Conservation (phyloP, 2,113 vertebrate genomes). For the Megalops atlanticus region DNA sequence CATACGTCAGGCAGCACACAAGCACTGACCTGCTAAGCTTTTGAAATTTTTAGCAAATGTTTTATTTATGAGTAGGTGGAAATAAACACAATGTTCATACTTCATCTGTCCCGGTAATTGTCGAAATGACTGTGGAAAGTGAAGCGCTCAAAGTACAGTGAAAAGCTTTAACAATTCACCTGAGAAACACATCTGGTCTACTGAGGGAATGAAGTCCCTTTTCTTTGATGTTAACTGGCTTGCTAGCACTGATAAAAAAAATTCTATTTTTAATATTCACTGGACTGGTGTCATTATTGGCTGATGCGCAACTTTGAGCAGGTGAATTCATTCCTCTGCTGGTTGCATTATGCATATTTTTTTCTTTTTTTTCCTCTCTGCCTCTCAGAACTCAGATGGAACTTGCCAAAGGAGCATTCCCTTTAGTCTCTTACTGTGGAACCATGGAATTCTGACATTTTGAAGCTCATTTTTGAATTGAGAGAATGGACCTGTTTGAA, state of each 20-base stretch:
- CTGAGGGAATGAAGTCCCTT: neutral
- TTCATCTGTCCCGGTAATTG: conserved; percentile 8
- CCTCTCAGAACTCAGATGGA: neutral
- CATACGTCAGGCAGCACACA: conserved; percentile 19
- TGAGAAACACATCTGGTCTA: neutral
- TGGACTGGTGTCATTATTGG: neutral
- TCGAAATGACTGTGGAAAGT: neutral
- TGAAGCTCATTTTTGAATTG: too few species aligned
- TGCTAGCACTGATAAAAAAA: neutral
- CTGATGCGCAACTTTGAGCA: neutral
- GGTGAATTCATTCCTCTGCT: neutral
- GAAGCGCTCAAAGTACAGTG: neutral
- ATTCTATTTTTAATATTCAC: neutral
- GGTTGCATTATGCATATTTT: neutral
- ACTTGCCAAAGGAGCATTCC: neutral
- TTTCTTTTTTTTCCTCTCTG: neutral
- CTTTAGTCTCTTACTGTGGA: neutral
- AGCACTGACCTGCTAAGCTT: neutral
- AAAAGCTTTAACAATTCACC: neutral
- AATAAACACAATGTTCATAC: conserved; percentile 1
- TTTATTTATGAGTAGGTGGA: conserved; percentile 18
- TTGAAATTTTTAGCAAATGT: neutral
- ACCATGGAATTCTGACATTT: too few species aligned
- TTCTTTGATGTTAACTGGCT: conserved; percentile 8
- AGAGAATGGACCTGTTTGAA: too few species aligned